Conservation (phyloP, 2,888 invertebrate genomes). For the Tribolium freemani region DNA sequence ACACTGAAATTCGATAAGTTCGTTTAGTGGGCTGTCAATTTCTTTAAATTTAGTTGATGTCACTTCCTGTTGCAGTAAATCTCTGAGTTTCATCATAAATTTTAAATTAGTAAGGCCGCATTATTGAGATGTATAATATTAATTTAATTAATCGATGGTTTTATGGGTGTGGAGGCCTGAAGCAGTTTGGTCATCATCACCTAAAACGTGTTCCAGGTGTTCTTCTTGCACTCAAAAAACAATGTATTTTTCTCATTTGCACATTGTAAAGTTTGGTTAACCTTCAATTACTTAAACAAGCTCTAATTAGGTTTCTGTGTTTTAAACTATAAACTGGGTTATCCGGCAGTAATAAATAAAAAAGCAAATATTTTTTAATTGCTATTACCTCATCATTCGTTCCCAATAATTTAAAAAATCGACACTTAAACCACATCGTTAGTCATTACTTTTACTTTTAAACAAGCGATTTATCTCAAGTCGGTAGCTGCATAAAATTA, state of each 20-base stretch:
- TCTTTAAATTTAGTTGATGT: no score
- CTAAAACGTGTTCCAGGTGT: background rate
- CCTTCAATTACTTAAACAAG: constrained; percentile 8
- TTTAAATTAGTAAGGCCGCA: no score
- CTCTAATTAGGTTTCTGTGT: constrained; percentile 13
- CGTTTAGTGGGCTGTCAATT: background rate
- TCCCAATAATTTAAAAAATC: background rate
- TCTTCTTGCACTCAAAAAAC: background rate
- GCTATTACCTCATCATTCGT: constrained; percentile 13
- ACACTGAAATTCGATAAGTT: background rate
- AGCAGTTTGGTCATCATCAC: background rate
- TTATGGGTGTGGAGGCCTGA: background rate
- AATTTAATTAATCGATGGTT: background rate
- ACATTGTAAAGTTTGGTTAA: constrained; percentile 1
- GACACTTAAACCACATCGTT: background rate
- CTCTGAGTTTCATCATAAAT: no score
- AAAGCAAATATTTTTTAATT: constrained; percentile 22
- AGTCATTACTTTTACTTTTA: constrained; percentile 1
- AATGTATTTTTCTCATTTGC: background rate
- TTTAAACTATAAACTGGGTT: constrained; percentile 13
- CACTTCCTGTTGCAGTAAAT: no score
- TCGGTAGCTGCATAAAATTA: background rate
- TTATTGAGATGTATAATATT: background rate
- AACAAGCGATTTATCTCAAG: background rate
- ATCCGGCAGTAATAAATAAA: constrained; percentile 5